Percentiles rank a stretch among this genome's conserved stretches.
These are phyloP conservation scores for Trachelus tabidus DNA, from an alignment of 2,888 invertebrate species.

Conservation along the genomic window DNA sequence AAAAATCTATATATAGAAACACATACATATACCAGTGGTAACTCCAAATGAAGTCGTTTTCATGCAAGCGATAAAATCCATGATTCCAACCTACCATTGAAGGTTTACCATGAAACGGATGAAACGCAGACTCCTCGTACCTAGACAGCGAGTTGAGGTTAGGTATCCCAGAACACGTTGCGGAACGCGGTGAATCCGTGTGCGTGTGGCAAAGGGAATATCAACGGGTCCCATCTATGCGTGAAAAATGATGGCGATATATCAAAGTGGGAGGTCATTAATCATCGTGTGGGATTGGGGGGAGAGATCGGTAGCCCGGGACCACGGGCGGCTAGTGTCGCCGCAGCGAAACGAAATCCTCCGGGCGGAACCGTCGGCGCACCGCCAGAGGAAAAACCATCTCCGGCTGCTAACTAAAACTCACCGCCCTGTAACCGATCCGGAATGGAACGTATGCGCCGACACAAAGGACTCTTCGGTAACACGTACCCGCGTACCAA, in stretches of 20 bases:
- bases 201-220: slow-evolving; percentile 36
- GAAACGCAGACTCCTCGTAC: too few species aligned
- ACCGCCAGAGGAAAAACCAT: slow-evolving; percentile 40
- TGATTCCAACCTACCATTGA: too few species aligned
- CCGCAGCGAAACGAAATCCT: slow-evolving; percentile 44
- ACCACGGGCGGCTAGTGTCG: slow-evolving; percentile 27
- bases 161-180: too few species aligned
- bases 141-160: too few species aligned
- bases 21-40: too few species aligned
- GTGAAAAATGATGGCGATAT: slow-evolving; percentile 59
- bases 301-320: too few species aligned
- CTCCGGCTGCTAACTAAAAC: slow-evolving; percentile 30
- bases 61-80: too few species aligned
- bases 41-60: too few species aligned
- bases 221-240: slow-evolving; percentile 55
- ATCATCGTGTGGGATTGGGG: slow-evolving; percentile 38
- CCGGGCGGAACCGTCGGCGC: slow-evolving; percentile 42
- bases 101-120: too few species aligned
- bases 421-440: slow-evolving; percentile 14
- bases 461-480: background rate
- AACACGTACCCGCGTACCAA: background rate
- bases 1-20: too few species aligned
- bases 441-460: slow-evolving; percentile 1
- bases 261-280: slow-evolving; percentile 51
- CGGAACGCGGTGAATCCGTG: background rate